phyloP scores from a whole-genome alignment of 1,140 invertebrate genomes.

The Diuraphis noxia region DNA sequence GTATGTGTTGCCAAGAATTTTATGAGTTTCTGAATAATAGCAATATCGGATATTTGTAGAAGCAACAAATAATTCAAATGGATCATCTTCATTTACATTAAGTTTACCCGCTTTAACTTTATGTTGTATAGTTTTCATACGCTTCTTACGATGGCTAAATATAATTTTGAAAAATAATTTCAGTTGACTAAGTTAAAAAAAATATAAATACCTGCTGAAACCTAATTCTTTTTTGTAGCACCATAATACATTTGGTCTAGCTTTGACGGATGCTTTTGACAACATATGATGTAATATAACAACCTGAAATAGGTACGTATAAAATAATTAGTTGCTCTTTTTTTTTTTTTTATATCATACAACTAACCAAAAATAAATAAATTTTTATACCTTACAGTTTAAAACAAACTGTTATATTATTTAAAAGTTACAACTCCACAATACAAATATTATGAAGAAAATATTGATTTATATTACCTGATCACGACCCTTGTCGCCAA shows the following conservation, averaged over 20 bases:
- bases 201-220: constrained; percentile 76
- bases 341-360: too few relatives aligned
- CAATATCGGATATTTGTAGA: constrained; percentile 96
- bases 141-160: constrained; percentile 87
- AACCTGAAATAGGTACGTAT: constrained; percentile 66
- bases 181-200: constrained; percentile 39
- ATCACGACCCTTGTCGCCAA: constrained; percentile 94
- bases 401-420: neutral
- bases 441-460: neutral
- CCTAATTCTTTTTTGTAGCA: constrained; percentile 98
- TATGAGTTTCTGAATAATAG: constrained; percentile 97
- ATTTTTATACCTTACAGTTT: too few relatives aligned
- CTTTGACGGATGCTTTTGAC: constrained; percentile 88
- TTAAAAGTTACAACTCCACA: neutral
- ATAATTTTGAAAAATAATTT: neutral
- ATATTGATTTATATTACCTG: constrained; percentile 69
- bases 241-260: constrained; percentile 93
- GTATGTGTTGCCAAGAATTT: constrained; percentile 96
- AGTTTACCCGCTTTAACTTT: constrained; percentile 88
- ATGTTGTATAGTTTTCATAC: constrained; percentile 82
- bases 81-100: constrained; percentile 92
- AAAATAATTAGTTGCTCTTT: neutral
- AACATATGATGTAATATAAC: constrained; percentile 97
- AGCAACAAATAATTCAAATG: constrained; percentile 95
- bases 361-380: too few relatives aligned